phyloP scores from a whole-genome alignment of 2,113 vertebrate genomes.

The Ascaphus truei region DNA sequence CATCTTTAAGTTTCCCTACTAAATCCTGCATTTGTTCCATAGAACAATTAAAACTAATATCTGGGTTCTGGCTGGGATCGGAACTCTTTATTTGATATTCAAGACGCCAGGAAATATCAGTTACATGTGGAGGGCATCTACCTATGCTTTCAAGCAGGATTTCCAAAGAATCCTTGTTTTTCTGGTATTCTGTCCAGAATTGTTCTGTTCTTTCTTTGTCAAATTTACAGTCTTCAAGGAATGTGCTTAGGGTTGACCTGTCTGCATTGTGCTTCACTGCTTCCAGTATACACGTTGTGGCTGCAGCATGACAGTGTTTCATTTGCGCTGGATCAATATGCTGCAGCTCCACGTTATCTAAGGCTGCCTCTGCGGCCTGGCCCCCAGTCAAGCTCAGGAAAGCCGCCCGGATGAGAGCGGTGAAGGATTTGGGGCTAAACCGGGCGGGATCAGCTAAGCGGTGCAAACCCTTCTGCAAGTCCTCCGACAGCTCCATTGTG shows the following conservation, averaged over 20 bases:
- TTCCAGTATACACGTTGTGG: slow-evolving; percentile 82
- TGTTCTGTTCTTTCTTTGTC: slow-evolving; percentile 79
- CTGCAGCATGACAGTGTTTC: slow-evolving; percentile 83
- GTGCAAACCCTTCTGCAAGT: slow-evolving; percentile 74
- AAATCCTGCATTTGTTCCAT: slow-evolving; percentile 96
- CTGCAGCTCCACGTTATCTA: slow-evolving; percentile 61
- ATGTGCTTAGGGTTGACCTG: slow-evolving; percentile 74
- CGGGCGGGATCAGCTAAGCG: slow-evolving; percentile 63
- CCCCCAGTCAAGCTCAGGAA: slow-evolving; percentile 73
- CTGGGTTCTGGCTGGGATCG: slow-evolving; percentile 59
- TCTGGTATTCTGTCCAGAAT: slow-evolving; percentile 84
- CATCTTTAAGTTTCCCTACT: slow-evolving; percentile 94
- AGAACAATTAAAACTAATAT: slow-evolving; percentile 84
- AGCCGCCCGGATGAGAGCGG: slow-evolving; percentile 67
- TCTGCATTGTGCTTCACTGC: slow-evolving; percentile 83
- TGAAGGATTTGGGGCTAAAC: slow-evolving; percentile 65
- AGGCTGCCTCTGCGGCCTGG: slow-evolving; percentile 50
- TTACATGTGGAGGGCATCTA: slow-evolving; percentile 76
- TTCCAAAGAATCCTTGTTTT: slow-evolving; percentile 80
- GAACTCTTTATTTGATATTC: slow-evolving; percentile 88
- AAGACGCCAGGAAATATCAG: slow-evolving; percentile 85
- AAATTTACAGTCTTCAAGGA: slow-evolving; percentile 84
- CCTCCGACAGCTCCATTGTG: slow-evolving; percentile 92
- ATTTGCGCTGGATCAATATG: slow-evolving; percentile 73
- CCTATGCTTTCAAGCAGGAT: slow-evolving; percentile 82